A percentile compares a stretch with the other conserved stretches of the same genome.
These are phyloP conservation scores for Burhinus bistriatus DNA, from an alignment of 2,113 vertebrate genomes.

Conservation along the genomic window DNA sequence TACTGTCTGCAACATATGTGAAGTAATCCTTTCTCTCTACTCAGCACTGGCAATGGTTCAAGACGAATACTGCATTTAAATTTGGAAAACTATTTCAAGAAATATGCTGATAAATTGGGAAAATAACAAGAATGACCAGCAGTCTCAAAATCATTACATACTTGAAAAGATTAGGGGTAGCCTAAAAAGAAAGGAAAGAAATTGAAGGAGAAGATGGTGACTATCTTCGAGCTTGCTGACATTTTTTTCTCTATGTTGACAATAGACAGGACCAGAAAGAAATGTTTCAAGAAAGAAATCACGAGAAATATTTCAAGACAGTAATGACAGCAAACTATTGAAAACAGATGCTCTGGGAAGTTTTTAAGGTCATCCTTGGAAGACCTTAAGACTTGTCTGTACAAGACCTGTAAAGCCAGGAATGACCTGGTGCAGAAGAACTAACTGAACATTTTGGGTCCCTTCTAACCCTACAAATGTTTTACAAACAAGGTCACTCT, in stretches of 20 bases:
- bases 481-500: background rate
- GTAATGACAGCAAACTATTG: background rate
- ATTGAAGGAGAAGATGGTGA: background rate
- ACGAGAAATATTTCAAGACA: background rate
- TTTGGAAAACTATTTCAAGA: background rate
- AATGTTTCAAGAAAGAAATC: background rate
- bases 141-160: background rate
- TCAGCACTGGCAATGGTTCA: background rate
- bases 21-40: background rate
- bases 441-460: background rate
- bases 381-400: background rate
- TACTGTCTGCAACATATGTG: background rate
- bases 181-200: background rate
- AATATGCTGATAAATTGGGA: background rate
- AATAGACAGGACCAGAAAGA: background rate
- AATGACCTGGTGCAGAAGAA: background rate
- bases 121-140: background rate
- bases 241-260: background rate
- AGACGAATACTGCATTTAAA: background rate
- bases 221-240: background rate
- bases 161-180: background rate
- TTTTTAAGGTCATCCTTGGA: background rate
- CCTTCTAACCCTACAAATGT: background rate
- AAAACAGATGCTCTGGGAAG: background rate
- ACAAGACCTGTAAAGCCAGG: background rate